Evolutionary conservation across 64 coral and sea anemone genomes (phyloP), one percentile per base, ranked within the genome.

Genomic region (Porites lutea): DNA sequence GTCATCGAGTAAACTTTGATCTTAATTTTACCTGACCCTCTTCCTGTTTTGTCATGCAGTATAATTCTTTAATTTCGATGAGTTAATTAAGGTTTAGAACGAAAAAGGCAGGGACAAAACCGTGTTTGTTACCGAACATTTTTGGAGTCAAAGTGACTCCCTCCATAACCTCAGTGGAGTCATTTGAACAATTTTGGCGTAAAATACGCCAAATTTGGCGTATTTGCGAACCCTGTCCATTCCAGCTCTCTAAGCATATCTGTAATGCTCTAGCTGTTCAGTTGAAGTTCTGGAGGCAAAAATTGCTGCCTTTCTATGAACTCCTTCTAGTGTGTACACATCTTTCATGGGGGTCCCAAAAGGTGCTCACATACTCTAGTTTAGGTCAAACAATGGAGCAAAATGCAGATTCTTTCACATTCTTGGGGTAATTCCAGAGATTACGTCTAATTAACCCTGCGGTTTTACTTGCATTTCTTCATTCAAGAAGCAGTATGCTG

Each of bases 351-450:
- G 89, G 78, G 52, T 82, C 79, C 79, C 79, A 82, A 60, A 44
- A 27, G 9, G 37, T 65, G 61, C 79, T 27, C 20, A 22, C 79
- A 60, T 82, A 82, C 61, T 82, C 20, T 27, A 80, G 59, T 12
- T 69, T 78, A 52, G 77, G 65, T 44, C 77, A 88, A 0, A 93
- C 83, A 18, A 88, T 71, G 48, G 82, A 88, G n/a, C 0, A 88
- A 62, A 88, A 79, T 9, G 74, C 55, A 7, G 73, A 79, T 80
- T 93, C 91, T 87, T 88, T 93, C 59, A 93, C 61, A 58, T 57
- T 16, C 71, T 71, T 76, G 9, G 11, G 83, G n/a, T 74, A 88
- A 64, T 88, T 88, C 76, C 64, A 88, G 8, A 93, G 83, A 54
- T 92, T 86, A 2, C 80, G 54, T 57, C 77, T 92, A 9, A 92